Conservation (phyloP, 2,797 vertebrate species). For the Tapirus indicus region DNA sequence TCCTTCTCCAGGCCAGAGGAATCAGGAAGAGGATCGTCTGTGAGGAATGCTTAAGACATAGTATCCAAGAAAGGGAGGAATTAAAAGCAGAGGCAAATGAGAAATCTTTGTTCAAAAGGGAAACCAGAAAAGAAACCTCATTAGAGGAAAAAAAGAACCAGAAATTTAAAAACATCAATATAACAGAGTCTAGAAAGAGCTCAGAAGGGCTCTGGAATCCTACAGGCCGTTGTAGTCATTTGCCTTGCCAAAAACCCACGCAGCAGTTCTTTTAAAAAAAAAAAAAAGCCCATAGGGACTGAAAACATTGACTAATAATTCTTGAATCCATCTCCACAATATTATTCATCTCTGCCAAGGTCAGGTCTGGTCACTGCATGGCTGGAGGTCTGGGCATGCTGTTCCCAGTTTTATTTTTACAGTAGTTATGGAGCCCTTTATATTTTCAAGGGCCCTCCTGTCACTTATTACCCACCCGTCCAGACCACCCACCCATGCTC, state of each 20-base stretch:
- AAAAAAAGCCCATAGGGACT: conserved; percentile 57
- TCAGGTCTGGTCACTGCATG: conserved; percentile 75
- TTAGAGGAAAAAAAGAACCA: neutral
- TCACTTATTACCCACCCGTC: conserved; percentile 74
- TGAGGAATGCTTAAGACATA: neutral
- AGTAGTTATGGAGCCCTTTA: conserved; percentile 77
- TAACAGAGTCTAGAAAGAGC: conserved; percentile 11
- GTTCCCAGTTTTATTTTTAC: conserved; percentile 80
- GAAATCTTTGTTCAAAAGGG: neutral
- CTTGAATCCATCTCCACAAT: conserved; percentile 73
- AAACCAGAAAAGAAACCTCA: conserved; percentile 33
- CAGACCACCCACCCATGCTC: conserved; percentile 80
- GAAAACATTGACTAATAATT: conserved; percentile 77
- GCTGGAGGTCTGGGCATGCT: conserved; percentile 78
- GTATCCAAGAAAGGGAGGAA: neutral
- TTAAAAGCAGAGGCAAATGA: conserved; percentile 1
- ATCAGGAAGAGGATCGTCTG: neutral
- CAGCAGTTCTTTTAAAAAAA: conserved; percentile 48
- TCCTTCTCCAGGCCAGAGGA: neutral
- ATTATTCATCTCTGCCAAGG: conserved; percentile 78
- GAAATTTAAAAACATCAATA: neutral
- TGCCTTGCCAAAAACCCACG: conserved; percentile 73
- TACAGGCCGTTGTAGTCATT: conserved; percentile 7
- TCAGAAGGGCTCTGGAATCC: conserved; percentile 48
- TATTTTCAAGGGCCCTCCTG: conserved; percentile 74